phyloP scores from a whole-genome alignment of 2,113 vertebrate species.

The Lepidothrix coronata region DNA sequence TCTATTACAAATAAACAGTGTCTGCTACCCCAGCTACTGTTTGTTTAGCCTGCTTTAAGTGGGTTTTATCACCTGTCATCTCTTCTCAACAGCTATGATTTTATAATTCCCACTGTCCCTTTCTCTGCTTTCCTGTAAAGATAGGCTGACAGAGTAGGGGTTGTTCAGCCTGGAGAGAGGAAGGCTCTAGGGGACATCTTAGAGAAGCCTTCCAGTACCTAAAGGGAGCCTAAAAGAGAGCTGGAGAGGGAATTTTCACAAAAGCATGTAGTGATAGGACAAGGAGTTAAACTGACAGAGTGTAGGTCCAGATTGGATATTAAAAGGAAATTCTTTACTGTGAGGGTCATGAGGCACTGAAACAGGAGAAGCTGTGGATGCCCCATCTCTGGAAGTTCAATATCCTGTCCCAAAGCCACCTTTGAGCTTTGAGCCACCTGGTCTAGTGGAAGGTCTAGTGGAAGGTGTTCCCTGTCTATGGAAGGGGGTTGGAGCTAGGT shows the following conservation, averaged over 20 bases:
- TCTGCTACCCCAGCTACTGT: background rate
- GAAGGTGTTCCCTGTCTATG: background rate
- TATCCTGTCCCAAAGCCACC: background rate
- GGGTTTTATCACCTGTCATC: background rate
- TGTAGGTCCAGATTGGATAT: background rate
- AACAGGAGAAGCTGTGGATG: background rate
- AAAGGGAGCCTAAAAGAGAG: background rate
- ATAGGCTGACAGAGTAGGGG: too few species aligned
- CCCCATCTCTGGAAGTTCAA: background rate
- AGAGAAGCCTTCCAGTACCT: background rate
- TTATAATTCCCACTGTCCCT: background rate
- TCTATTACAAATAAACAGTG: background rate
- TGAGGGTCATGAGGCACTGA: background rate
- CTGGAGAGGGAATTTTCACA: background rate
- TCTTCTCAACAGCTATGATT: background rate
- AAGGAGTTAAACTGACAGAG: background rate
- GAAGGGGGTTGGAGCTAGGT: background rate
- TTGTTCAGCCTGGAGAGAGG: background rate
- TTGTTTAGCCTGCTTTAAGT: background rate
- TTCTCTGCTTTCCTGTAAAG: background rate
- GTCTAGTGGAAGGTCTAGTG: background rate
- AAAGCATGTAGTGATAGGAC: background rate
- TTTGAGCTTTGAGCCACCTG: background rate
- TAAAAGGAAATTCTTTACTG: background rate
- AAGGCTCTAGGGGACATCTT: background rate